Conservation (phyloP, 2,113 vertebrate species). For the Sinosuthora webbiana region DNA sequence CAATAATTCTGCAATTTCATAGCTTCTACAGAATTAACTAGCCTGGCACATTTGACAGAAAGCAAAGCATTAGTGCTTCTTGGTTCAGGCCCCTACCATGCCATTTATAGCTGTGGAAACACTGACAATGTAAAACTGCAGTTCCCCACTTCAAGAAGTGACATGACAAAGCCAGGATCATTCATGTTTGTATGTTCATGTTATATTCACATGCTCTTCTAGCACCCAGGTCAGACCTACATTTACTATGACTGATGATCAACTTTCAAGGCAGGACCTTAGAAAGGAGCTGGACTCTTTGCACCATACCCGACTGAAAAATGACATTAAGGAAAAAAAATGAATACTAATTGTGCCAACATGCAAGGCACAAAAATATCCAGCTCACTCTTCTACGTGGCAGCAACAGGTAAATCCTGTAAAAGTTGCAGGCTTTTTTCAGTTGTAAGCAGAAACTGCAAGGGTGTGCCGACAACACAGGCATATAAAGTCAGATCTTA, state of each 20-base stretch:
- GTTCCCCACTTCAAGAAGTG: background rate
- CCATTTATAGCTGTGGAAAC: background rate
- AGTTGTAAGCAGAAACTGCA: background rate
- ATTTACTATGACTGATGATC: background rate
- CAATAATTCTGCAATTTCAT: background rate
- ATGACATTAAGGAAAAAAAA: background rate
- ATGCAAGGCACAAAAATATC: background rate
- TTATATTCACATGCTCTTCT: too few relatives aligned
- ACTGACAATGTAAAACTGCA: background rate
- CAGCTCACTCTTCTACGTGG: background rate
- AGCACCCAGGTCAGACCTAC: background rate
- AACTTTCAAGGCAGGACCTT: background rate
- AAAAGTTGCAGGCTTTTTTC: background rate
- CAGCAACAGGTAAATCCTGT: background rate
- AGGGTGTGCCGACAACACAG: background rate
- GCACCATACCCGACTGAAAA: background rate
- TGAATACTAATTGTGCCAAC: background rate
- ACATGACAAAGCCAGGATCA: background rate
- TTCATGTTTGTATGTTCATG: background rate
- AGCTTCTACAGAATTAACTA: background rate
- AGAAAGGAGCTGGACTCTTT: background rate
- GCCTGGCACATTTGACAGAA: background rate
- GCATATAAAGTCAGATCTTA: background rate
- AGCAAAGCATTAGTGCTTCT: background rate
- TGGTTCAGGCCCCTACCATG: background rate